Percentiles rank a stretch among this genome's conserved stretches.
These are phyloP conservation scores for Eustalomyia histrio DNA, from an alignment of 2,888 invertebrate genomes.

Conservation along the genomic window DNA sequence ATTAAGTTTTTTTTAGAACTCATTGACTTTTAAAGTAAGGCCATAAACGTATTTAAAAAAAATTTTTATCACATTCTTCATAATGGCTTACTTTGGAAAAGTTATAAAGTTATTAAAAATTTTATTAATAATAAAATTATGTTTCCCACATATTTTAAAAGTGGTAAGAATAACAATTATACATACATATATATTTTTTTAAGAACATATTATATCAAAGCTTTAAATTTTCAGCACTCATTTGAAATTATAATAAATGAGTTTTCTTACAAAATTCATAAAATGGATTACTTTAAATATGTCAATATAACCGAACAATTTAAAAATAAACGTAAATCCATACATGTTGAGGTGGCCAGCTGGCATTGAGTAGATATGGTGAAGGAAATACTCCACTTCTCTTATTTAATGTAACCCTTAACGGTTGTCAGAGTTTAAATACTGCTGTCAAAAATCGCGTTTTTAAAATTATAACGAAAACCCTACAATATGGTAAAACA, in stretches of 20 bases:
- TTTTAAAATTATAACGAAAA: not conserved
- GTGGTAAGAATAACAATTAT: not conserved
- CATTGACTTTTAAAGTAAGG: too few species aligned
- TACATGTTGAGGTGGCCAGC: constrained; percentile 8
- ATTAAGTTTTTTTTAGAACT: too few species aligned
- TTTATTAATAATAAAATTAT: not conserved
- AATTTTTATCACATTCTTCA: not conserved
- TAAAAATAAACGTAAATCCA: constrained; percentile 2
- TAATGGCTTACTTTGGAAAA: not conserved
- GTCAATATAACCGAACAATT: not conserved
- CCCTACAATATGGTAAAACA: constrained; percentile 12
- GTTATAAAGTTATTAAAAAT: not conserved
- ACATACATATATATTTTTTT: not conserved
- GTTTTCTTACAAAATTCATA: constrained; percentile 7
- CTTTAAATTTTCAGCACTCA: not conserved
- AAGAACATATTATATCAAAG: not conserved
- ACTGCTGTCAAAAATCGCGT: constrained; percentile 16
- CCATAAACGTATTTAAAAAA: not conserved
- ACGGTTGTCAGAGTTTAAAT: constrained; percentile 14
- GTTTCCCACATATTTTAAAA: not conserved
- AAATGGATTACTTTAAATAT: not conserved
- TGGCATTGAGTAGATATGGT: not conserved
- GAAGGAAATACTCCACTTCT: not conserved
- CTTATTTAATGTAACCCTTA: not conserved
- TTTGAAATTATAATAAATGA: not conserved